Conservation (phyloP, 2,797 vertebrate genomes). For the Karalla daura region DNA sequence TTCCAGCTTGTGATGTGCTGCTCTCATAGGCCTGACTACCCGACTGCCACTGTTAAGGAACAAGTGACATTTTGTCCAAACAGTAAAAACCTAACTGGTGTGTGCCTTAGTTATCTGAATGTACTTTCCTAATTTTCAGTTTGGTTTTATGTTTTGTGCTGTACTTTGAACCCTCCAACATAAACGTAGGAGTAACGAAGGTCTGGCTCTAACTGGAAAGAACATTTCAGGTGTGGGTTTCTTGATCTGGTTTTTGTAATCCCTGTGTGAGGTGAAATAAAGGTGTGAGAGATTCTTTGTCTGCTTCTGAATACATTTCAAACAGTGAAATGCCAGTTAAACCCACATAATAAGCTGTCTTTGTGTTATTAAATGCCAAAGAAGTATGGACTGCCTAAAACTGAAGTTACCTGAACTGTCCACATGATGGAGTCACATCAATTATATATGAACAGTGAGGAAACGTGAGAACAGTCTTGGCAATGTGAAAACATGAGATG, state of each 20-base stretch:
- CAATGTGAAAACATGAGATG: not conserved
- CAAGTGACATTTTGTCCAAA: conserved; percentile 16
- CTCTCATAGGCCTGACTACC: conserved; percentile 7
- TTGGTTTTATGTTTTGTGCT: conserved; percentile 12
- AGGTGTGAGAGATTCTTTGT: conserved; percentile 28
- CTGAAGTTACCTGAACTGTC: conserved; percentile 59
- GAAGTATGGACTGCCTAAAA: not conserved
- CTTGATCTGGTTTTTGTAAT: conserved; percentile 46
- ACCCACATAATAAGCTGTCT: not conserved
- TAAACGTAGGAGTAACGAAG: not conserved
- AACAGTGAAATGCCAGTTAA: not conserved
- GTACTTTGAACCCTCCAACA: conserved; percentile 30
- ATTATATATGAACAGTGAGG: conserved; percentile 21
- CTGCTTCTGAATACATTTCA: conserved; percentile 20
- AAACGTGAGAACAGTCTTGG: not conserved
- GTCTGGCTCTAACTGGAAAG: too few species aligned
- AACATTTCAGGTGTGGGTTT: conserved; percentile 18
- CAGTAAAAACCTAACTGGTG: conserved; percentile 43
- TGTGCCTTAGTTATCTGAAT: conserved; percentile 72
- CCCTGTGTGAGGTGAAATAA: conserved; percentile 43
- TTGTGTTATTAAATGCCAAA: not conserved
- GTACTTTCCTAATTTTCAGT: conserved; percentile 23
- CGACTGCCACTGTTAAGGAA: conserved; percentile 20
- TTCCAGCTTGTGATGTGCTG: not conserved
- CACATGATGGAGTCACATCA: conserved; percentile 73